Evolutionary conservation across 2,888 invertebrate species (phyloP), one percentile per base, ranked within the genome.

Genomic region (Clostera curtula): DNA sequence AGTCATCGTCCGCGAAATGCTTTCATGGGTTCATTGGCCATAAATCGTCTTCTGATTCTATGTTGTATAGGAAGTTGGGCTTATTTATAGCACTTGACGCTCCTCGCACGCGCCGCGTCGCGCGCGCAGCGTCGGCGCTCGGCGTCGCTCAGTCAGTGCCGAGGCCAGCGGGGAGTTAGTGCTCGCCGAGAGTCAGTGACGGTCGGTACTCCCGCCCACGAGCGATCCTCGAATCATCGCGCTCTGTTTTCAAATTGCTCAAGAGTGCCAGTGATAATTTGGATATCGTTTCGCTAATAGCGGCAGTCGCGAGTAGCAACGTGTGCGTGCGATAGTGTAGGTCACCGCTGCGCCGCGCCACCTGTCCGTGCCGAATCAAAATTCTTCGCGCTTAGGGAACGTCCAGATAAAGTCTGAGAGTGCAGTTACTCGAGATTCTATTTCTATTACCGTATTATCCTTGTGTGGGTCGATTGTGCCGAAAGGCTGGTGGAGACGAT

Each of bases 11-110:
- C 43, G 60, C 61, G 56, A 69, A 73, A 69, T 67, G 59, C 63
- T 75, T 67, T 68, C 62, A 59, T 60, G 74, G 64, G 82, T 77
- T 82, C 80, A 80, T 66, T 56, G 77, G 62, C 72, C 82, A 80
- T 79, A 77, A 73, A 72, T 74, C 70, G 68, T 68, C 65, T 73
- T 67, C 56, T 64, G 71, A 71, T 71, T 68, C 61, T 60, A 61
- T 69, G 58, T 45, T 53, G 60, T 67, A 69, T 76, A 74, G 77
- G 82, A 79, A 79, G 70, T 71, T 55, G 60, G 54, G 61, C 62
- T 69, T 80, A 82, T 82, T 82, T 71, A 74, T 80, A 79, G 75
- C 67, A 65, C 51, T 50, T 49, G 57, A 45, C 53, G 29, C 31
- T 29, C 45, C 49, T 44, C 49, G 63, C 63, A 54, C 56, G 65